phyloP scores from a whole-genome alignment of 2,797 vertebrate species.

The Hemibagrus guttatus region DNA sequence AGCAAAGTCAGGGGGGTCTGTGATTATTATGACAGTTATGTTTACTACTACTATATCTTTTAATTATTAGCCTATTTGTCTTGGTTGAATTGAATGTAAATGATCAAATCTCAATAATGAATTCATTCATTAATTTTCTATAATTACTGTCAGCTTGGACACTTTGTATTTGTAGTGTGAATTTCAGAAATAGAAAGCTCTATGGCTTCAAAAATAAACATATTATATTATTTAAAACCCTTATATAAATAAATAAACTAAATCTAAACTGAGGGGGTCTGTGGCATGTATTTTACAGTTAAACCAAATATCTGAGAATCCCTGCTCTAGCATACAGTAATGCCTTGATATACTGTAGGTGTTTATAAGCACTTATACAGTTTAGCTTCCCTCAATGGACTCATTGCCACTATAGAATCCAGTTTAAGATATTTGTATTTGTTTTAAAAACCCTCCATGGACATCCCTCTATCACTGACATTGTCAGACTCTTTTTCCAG shows the following conservation, averaged over 20 bases:
- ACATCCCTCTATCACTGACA: neutral
- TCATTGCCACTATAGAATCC: neutral
- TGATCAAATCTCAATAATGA: neutral
- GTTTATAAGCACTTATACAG: neutral
- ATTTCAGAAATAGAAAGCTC: neutral
- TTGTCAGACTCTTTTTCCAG: neutral
- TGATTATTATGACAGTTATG: neutral
- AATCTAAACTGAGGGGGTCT: neutral
- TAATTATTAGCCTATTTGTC: neutral
- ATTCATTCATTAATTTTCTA: neutral
- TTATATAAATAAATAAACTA: neutral
- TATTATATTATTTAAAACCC: neutral
- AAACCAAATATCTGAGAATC: neutral
- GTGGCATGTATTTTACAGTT: neutral
- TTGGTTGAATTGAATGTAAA: neutral
- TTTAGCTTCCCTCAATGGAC: neutral
- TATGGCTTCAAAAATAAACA: too few relatives aligned
- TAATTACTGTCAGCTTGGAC: neutral
- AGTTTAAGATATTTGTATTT: neutral
- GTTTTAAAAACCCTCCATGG: neutral
- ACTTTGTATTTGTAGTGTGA: neutral
- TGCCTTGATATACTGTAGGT: neutral
- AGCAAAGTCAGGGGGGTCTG: neutral
- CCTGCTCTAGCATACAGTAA: neutral
- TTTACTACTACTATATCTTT: slow-evolving; percentile 4